Base-by-base conservation (phyloP, 1,140 invertebrate genomes). In the Philopotamus ludificatus region DNA sequence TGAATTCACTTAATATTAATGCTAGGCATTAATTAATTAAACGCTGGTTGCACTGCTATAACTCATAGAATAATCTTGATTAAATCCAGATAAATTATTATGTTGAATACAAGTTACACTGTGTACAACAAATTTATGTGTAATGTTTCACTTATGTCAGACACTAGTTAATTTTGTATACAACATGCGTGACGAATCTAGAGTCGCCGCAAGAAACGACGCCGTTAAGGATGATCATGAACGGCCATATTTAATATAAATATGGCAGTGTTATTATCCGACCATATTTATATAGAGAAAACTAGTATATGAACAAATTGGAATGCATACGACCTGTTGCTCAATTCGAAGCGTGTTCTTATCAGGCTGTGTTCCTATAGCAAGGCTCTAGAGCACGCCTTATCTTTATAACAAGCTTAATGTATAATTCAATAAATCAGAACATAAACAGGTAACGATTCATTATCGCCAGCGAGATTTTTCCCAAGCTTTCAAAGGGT, bases 91-190 rank as follows among this genome's bases (percentile, higher is more conserved):
- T n/a, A n/a, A n/a, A n/a, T n/a, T n/a, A n/a, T n/a, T n/a, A n/a
- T n/a, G n/a, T n/a, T n/a, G n/a, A n/a, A n/a, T n/a, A n/a, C n/a
- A n/a, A n/a, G n/a, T n/a, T n/a, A n/a, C n/a, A n/a, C n/a, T n/a
- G n/a, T n/a, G n/a, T n/a, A n/a, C n/a, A n/a, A n/a, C n/a, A n/a
- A n/a, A n/a, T n/a, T n/a, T n/a, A n/a, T n/a, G n/a, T n/a, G n/a
- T n/a, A n/a, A n/a, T n/a, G n/a, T n/a, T n/a, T n/a, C n/a, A n/a
- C n/a, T n/a, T n/a, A n/a, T 49, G 57, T 28, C 55, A 26, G 25
- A 20, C 16, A 47, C 57, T 47, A 28, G 57, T 60, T 60, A 60
- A 60, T 60, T 60, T 60, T 34, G 15, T 25, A 20, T 25, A n/a
- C 28, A 42, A 60, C 25, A 23, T 47, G 42, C 57, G 57, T 60